phyloP scores from a whole-genome alignment of 2,113 vertebrate species.

The Phoenicopterus ruber region DNA sequence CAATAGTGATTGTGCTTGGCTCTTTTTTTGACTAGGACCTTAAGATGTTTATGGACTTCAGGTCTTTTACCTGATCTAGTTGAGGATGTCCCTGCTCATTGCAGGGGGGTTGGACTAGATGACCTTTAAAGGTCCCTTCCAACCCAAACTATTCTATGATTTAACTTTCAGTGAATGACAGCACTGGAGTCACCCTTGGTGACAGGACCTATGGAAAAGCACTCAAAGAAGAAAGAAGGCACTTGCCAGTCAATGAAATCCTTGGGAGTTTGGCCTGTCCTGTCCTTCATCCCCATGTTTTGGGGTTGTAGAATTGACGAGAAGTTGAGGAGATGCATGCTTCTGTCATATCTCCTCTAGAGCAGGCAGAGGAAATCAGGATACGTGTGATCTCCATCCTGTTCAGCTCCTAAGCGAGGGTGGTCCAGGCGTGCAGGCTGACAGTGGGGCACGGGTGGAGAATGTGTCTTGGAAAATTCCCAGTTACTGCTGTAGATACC shows the following conservation, averaged over 20 bases:
- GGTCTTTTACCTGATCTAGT: too few species aligned
- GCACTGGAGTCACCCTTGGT: not conserved
- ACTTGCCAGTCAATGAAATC: not conserved
- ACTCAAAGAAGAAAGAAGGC: not conserved
- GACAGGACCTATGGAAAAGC: not conserved
- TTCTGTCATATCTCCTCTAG: not conserved
- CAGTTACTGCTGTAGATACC: not conserved
- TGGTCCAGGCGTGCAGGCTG: not conserved
- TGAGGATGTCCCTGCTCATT: too few species aligned
- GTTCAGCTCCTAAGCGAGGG: not conserved
- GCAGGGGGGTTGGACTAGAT: too few species aligned
- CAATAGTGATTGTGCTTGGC: not conserved
- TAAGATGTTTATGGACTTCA: not conserved
- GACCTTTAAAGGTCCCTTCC: too few species aligned
- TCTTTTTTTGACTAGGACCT: not conserved
- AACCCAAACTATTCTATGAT: too few species aligned
- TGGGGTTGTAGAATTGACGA: not conserved
- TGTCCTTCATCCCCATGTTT: rapidly evolving
- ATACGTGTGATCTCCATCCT: rapidly evolving
- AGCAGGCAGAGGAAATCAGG: not conserved
- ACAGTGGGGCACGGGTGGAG: not conserved
- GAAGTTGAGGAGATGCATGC: not conserved
- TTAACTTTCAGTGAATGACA: not conserved
- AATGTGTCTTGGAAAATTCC: not conserved
- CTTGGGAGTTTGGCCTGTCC: not conserved